These are phyloP conservation scores for Drosophila nebulosa DNA, from an alignment of 1,140 invertebrate species.

Conservation along the genomic window DNA sequence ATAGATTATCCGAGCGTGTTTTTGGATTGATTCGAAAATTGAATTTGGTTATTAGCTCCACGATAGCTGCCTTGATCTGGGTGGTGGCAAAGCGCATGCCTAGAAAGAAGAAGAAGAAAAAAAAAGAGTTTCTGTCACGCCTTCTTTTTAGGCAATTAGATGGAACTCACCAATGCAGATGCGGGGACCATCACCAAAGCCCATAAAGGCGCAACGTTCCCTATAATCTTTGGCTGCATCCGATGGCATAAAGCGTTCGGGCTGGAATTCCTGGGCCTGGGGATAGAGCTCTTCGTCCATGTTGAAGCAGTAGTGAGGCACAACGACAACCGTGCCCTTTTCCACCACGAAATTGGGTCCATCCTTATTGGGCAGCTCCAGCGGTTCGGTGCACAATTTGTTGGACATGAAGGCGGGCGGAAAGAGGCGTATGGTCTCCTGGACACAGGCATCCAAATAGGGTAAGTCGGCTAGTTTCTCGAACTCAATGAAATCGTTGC, in stretches of 20 bases:
- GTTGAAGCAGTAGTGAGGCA: slow-evolving; percentile 83
- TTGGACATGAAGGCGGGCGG: slow-evolving; percentile 29
- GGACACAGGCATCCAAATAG: slow-evolving; percentile 67
- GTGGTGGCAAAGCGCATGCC: slow-evolving; percentile 67
- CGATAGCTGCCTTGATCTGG: slow-evolving; percentile 65
- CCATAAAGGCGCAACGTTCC: slow-evolving; percentile 50
- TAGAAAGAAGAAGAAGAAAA: too few relatives aligned
- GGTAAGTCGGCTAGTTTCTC: slow-evolving; percentile 56
- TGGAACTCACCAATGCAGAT: slow-evolving; percentile 59
- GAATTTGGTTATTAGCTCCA: slow-evolving; percentile 58
- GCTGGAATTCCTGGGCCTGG: slow-evolving; percentile 87
- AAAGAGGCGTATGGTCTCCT: slow-evolving; percentile 54
- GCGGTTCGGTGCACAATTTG: slow-evolving; percentile 56
- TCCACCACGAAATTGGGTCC: slow-evolving; percentile 40
- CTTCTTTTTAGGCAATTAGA: too few relatives aligned
- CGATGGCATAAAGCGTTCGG: slow-evolving; percentile 83
- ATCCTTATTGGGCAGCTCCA: slow-evolving; percentile 56
- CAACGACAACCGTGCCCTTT: slow-evolving; percentile 82
- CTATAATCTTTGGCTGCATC: slow-evolving; percentile 53
- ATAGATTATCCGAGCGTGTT: slow-evolving; percentile 58
- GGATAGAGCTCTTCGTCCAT: slow-evolving; percentile 85
- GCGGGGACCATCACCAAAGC: slow-evolving; percentile 66
- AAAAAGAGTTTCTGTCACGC: too few relatives aligned
- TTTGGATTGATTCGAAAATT: slow-evolving; percentile 56
- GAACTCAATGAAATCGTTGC: slow-evolving; percentile 32